phyloP scores from a whole-genome alignment of 2,113 vertebrate genomes.

The Hipposideros armiger region DNA sequence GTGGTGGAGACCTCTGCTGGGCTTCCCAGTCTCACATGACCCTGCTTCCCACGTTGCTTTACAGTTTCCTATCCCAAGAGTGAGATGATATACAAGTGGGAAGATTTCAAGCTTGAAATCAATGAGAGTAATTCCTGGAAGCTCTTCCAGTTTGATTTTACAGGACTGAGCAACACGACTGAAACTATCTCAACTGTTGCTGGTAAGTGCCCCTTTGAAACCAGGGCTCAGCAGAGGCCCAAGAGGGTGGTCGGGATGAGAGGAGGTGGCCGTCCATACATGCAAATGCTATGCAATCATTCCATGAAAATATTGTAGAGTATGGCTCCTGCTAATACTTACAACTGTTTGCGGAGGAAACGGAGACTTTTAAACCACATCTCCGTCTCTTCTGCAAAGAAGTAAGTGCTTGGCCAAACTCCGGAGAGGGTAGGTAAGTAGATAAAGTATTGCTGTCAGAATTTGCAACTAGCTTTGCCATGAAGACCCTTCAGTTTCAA shows the following conservation, averaged over 20 bases:
- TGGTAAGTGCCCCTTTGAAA: constrained; percentile 83
- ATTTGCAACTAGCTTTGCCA: constrained; percentile 14
- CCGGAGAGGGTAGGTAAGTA: constrained; percentile 51
- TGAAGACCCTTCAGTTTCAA: neutral
- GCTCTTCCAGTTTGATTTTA: constrained; percentile 91
- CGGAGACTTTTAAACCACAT: constrained; percentile 73
- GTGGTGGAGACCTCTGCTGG: neutral
- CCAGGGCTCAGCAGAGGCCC: neutral
- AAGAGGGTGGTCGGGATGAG: neutral
- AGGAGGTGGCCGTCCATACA: neutral
- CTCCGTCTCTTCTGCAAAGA: constrained; percentile 78
- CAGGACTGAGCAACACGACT: constrained; percentile 87
- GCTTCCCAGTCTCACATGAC: neutral
- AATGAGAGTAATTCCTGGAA: constrained; percentile 89
- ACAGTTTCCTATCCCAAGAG: constrained; percentile 88
- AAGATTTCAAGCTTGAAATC: constrained; percentile 87
- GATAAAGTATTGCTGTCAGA: neutral
- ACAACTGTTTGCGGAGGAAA: constrained; percentile 81
- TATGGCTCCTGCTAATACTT: constrained; percentile 64
- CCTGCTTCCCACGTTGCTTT: constrained; percentile 48
- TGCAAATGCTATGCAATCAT: neutral
- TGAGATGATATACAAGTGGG: constrained; percentile 90
- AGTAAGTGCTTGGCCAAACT: constrained; percentile 73
- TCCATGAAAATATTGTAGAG: neutral
- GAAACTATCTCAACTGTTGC: constrained; percentile 86